Evolutionary conservation across 2,797 vertebrate genomes (phyloP).

Genomic region (Hirundo rustica): DNA sequence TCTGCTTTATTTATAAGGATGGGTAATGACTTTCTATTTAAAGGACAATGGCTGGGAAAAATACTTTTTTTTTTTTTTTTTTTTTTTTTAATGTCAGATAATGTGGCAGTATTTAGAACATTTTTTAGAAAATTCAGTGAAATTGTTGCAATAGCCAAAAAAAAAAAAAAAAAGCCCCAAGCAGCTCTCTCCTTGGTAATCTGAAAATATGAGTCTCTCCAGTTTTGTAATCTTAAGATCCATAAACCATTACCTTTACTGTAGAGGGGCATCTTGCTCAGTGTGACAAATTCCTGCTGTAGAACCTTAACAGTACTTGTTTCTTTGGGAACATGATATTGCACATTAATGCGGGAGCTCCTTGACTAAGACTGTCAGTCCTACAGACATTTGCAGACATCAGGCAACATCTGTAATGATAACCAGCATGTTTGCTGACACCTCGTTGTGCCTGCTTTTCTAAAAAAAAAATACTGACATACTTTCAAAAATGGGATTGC

Average conservation of each 20-base stretch:
- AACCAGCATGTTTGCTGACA: slow-evolving; percentile 67
- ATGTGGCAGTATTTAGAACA: neutral
- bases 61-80: neutral
- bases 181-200: neutral
- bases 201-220: neutral
- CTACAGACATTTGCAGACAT: slow-evolving; percentile 31
- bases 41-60: neutral
- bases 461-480: slow-evolving; percentile 8
- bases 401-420: slow-evolving; percentile 43
- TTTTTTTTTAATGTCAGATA: neutral
- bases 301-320: neutral
- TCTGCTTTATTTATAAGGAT: neutral
- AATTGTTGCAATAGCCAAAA: neutral
- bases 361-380: slow-evolving; percentile 14
- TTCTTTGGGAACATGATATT: neutral
- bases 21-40: neutral
- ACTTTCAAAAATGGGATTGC: slow-evolving; percentile 53
- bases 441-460: slow-evolving; percentile 32
- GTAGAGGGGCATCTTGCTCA: neutral
- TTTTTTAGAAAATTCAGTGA: neutral
- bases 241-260: neutral
- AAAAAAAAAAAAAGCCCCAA: neutral
- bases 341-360: neutral
- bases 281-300: neutral
- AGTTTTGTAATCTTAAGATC: neutral